Evolutionary conservation across 2,113 vertebrate genomes (phyloP).

Genomic region (Dinomys branickii): DNA sequence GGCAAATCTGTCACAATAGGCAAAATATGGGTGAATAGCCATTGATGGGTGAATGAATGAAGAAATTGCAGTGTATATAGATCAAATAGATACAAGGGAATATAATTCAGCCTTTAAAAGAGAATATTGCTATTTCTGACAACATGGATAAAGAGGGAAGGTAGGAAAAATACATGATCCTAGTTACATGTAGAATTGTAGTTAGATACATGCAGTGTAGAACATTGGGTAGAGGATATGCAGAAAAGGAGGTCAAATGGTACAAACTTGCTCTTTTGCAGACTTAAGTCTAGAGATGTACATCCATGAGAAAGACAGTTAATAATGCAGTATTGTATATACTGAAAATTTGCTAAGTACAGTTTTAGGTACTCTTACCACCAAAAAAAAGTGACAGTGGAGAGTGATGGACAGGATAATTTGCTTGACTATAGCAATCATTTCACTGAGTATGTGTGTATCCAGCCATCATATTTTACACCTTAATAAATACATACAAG

Average conservation of each 20-base stretch:
- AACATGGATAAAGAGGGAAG: background rate
- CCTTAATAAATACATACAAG: background rate
- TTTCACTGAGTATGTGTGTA: background rate
- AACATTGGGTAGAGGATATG: background rate
- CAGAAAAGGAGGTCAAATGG: background rate
- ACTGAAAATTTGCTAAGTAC: background rate
- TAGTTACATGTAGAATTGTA: background rate
- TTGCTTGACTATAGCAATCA: background rate
- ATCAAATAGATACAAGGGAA: background rate
- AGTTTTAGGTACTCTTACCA: background rate
- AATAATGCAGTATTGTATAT: background rate
- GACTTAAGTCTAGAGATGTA: background rate
- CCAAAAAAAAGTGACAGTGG: background rate
- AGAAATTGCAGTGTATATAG: background rate
- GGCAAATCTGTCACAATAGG: background rate
- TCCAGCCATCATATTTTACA: background rate
- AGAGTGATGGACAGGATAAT: background rate
- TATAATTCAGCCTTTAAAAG: background rate
- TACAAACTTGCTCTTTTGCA: background rate
- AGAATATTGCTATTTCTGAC: background rate
- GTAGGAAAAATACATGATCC: background rate
- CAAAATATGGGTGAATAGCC: background rate
- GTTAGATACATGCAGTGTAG: background rate
- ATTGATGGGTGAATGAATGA: background rate
- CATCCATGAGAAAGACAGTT: background rate